phyloP scores from a whole-genome alignment of 1,140 invertebrate species.

The Hycleus cichorii region DNA sequence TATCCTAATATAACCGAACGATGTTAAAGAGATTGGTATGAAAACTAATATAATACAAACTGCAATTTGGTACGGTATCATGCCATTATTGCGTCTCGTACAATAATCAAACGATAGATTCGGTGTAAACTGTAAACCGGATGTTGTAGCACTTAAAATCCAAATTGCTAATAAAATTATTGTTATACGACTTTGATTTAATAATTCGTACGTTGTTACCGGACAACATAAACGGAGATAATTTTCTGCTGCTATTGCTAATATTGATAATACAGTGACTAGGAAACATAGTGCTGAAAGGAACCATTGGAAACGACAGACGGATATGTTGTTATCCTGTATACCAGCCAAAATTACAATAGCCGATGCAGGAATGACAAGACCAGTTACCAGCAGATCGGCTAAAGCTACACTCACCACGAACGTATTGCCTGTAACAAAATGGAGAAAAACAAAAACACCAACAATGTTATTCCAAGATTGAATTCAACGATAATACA shows the following conservation, averaged over 20 bases:
- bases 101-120: constrained; percentile 59
- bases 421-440: constrained; percentile 64
- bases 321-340: constrained; percentile 46
- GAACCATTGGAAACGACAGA: constrained; percentile 62
- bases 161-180: constrained; percentile 47
- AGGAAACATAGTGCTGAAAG: constrained; percentile 58
- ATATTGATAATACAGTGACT: constrained; percentile 56
- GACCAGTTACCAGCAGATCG: constrained; percentile 63
- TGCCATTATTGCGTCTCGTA: constrained; percentile 41
- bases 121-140: constrained; percentile 47
- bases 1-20: constrained; percentile 46
- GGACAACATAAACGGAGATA: constrained; percentile 53
- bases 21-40: constrained; percentile 46
- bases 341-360: constrained; percentile 62
- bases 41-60: constrained; percentile 50
- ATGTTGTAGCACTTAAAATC: constrained; percentile 42
- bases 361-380: constrained; percentile 63
- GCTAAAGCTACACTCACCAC: constrained; percentile 70
- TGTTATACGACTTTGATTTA: constrained; percentile 49
- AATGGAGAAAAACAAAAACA: neutral
- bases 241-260: constrained; percentile 58
- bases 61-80: constrained; percentile 46
- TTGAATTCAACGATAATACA: neutral
- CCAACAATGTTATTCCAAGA: too few species aligned
- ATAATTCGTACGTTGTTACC: constrained; percentile 44